These are phyloP conservation scores for Leptinotarsa peninsularis DNA, from an alignment of 2,888 invertebrate genomes.

Conservation along the genomic window DNA sequence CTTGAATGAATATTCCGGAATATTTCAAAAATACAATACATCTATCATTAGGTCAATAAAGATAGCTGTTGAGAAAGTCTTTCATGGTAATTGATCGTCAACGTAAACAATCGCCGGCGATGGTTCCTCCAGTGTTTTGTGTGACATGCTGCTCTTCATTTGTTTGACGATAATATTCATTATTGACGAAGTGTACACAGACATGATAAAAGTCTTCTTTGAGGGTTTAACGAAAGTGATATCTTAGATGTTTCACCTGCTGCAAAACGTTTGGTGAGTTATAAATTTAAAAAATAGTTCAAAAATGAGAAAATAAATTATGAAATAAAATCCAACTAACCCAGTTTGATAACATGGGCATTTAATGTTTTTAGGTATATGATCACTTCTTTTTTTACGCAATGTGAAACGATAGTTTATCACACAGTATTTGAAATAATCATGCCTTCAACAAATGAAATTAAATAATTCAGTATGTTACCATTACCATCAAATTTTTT, in stretches of 20 bases:
- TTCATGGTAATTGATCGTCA: not conserved
- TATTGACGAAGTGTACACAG: slow-evolving; percentile 4
- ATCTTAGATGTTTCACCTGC: not conserved
- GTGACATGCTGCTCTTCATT: not conserved
- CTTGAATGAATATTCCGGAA: not conserved
- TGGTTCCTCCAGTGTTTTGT: not conserved
- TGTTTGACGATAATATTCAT: slow-evolving; percentile 8
- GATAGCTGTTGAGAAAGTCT: not conserved
- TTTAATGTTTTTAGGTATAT: too few relatives aligned
- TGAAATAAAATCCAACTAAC: too few relatives aligned
- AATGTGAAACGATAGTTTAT: too few relatives aligned
- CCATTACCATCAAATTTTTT: too few relatives aligned
- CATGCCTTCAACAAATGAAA: too few relatives aligned
- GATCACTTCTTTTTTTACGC: too few relatives aligned
- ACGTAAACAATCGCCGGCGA: slow-evolving; percentile 1
- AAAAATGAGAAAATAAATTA: too few relatives aligned
- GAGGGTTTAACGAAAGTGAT: not conserved
- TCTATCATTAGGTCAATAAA: too few relatives aligned
- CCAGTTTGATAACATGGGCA: too few relatives aligned
- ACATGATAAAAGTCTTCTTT: slow-evolving; percentile 10
- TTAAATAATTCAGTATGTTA: too few relatives aligned
- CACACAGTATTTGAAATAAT: too few relatives aligned
- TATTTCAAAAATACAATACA: not conserved
- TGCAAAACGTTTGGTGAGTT: not conserved
- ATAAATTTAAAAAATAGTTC: not conserved